These are phyloP conservation scores for Crematogaster levior DNA, from an alignment of 2,888 invertebrate genomes.

Conservation along the genomic window DNA sequence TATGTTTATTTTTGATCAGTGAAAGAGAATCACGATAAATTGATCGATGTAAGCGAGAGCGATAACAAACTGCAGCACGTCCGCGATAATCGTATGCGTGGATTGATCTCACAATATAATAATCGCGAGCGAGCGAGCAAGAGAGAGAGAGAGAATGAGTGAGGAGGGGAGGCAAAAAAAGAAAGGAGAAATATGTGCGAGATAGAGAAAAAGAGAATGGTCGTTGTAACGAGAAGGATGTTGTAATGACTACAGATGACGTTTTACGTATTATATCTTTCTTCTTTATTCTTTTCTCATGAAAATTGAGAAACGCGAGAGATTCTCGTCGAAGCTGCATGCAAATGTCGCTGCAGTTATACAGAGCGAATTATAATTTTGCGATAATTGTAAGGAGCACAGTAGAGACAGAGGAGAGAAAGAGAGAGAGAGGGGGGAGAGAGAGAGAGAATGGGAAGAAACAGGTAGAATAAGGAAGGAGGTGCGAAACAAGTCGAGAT, in stretches of 20 bases:
- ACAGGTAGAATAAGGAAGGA: background rate
- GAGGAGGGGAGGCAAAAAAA: conserved; percentile 8
- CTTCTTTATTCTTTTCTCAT: conserved; percentile 29
- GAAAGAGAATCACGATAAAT: conserved; percentile 8
- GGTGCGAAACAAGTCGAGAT: background rate
- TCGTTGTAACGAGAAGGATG: conserved; percentile 23
- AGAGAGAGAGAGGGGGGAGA: conserved; percentile 11
- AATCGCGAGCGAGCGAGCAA: conserved; percentile 36
- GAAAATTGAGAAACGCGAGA: background rate
- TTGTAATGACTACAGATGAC: background rate
- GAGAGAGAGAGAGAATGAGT: conserved; percentile 15
- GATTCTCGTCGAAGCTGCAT: conserved; percentile 19
- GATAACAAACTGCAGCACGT: conserved; percentile 28
- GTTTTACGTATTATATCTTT: conserved; percentile 1
- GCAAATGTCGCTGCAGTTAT: conserved; percentile 7
- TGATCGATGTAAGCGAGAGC: conserved; percentile 45
- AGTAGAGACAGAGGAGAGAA: background rate
- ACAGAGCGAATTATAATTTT: conserved; percentile 17
- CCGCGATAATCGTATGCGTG: conserved; percentile 51
- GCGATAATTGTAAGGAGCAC: conserved; percentile 47
- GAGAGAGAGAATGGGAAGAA: conserved; percentile 3
- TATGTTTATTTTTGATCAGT: conserved; percentile 16
- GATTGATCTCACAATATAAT: conserved; percentile 71
- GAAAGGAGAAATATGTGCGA: conserved; percentile 2
- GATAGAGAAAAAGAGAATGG: conserved; percentile 23